Base-by-base conservation (phyloP, 53 echinoderm and acorn worm genomes). In the Paracentrotus lividus region DNA sequence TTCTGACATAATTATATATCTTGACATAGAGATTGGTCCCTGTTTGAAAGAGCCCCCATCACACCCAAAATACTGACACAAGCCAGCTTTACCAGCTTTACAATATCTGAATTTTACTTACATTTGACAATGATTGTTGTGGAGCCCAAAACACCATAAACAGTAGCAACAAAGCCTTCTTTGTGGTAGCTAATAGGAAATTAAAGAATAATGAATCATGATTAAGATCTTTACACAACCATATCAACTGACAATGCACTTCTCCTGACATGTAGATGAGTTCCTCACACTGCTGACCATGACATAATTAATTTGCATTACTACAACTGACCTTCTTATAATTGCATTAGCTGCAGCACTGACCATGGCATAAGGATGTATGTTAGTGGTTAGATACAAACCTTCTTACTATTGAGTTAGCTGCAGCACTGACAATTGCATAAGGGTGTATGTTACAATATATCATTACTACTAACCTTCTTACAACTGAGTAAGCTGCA, bases 121-220 rank as follows among this genome's bases (percentile, higher is more conserved):
- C 97, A 61, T 97, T 97, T 97, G 52, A 96, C 94, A 85, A 97
- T 42, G 52, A 94, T 94, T 23, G 97, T 94, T 27, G 96, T 95
- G 42, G 96, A 95, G 5, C 94, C 95, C 12, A 88, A 93, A 16
- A 94, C 95, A 60, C 97, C 97, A 93, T 95, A 97, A 1, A 97
- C 61, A 59, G 96, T 96, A 18, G 94, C 96, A 16, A 97, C 90
- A 94, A 97, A 96, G 32, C 88, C 86, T 36, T 93, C 88, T 85
- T 49, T 92, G 20, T 94, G 64, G 85, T 53, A 93, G 51, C 97
- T 97, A 78, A 78, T 23, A 87, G 13, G 34, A 59, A 56, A 57
- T 38, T 55, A 88, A 64, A 72, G 13, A 67, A 31, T 67, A 32
- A 15, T 58, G 24, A 66, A 59, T 23, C 4, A 20, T n/a, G n/a